phyloP scores from a whole-genome alignment of 1,140 invertebrate genomes.

The Drosophila repleta region DNA sequence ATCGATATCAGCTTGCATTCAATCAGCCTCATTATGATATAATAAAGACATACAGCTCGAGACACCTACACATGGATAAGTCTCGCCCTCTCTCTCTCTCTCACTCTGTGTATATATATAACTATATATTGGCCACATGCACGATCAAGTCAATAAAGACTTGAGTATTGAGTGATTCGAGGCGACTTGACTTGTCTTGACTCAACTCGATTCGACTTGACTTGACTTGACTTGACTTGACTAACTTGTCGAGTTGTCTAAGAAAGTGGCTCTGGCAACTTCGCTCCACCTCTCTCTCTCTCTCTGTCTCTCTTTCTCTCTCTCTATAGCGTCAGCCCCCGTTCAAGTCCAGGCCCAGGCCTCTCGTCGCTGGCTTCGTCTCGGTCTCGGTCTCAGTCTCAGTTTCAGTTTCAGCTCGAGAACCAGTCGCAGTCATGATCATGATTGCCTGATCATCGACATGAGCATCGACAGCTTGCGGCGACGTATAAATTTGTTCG shows the following conservation, averaged over 20 bases:
- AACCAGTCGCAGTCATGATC: slow-evolving; percentile 38
- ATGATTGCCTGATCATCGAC: slow-evolving; percentile 68
- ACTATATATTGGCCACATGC: background rate
- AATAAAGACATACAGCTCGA: slow-evolving; percentile 73
- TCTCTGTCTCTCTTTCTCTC: too few species aligned
- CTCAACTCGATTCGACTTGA: slow-evolving; percentile 14
- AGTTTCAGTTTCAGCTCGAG: slow-evolving; percentile 1
- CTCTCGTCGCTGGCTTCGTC: background rate
- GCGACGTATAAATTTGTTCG: slow-evolving; percentile 77
- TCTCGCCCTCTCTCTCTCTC: too few species aligned
- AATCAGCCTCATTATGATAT: slow-evolving; percentile 76
- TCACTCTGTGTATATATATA: too few species aligned
- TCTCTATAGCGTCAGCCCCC: background rate
- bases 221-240: slow-evolving; percentile 43
- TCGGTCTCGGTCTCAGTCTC: background rate
- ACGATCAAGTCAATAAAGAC: slow-evolving; percentile 15
- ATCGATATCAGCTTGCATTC: slow-evolving; percentile 72
- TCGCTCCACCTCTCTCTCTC: slow-evolving; percentile 4
- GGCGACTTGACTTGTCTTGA: slow-evolving; percentile 12
- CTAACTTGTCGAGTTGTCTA: slow-evolving; percentile 59
- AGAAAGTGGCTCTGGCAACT: slow-evolving; percentile 38
- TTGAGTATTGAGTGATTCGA: slow-evolving; percentile 19
- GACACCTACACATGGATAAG: slow-evolving; percentile 58
- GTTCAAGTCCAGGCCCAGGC: too few species aligned
- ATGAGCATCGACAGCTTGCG: slow-evolving; percentile 65